Evolutionary conservation across 2,888 invertebrate species (phyloP).

Genomic region (Tanypteryx hageni): DNA sequence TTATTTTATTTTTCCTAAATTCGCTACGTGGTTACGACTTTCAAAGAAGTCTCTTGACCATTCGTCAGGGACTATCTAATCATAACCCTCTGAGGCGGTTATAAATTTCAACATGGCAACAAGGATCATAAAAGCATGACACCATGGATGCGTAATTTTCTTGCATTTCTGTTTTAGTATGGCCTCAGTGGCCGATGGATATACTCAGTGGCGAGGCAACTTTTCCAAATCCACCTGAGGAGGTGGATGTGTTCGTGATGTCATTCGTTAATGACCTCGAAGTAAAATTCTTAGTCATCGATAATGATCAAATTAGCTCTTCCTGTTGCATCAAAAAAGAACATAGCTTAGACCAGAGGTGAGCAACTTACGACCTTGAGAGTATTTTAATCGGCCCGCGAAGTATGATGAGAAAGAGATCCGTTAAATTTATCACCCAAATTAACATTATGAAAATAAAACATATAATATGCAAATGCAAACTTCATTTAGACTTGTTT

Average conservation of each 20-base stretch:
- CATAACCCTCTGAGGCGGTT: not conserved
- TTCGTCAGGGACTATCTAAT: not conserved
- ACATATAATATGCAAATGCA: too few species aligned
- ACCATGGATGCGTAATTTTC: not conserved
- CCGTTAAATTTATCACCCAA: too few species aligned
- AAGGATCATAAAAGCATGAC: not conserved
- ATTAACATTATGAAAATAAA: too few species aligned
- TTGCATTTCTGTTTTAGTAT: not conserved
- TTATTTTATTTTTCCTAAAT: too few species aligned
- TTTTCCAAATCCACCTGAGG: not conserved
- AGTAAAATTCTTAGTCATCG: not conserved
- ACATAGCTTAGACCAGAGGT: too few species aligned
- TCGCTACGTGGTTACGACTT: too few species aligned
- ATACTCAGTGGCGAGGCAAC: not conserved
- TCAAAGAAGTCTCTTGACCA: not conserved
- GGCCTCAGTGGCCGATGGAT: not conserved
- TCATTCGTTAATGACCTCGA: not conserved
- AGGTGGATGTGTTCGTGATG: not conserved
- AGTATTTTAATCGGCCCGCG: too few species aligned
- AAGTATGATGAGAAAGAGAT: too few species aligned
- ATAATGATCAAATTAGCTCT: not conserved
- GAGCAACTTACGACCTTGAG: too few species aligned
- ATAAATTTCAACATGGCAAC: not conserved
- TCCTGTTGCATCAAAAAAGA: too few species aligned
- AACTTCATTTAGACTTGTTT: too few species aligned